Conservation (phyloP, 1,140 invertebrate genomes). For the Proctacanthus coquilletti region DNA sequence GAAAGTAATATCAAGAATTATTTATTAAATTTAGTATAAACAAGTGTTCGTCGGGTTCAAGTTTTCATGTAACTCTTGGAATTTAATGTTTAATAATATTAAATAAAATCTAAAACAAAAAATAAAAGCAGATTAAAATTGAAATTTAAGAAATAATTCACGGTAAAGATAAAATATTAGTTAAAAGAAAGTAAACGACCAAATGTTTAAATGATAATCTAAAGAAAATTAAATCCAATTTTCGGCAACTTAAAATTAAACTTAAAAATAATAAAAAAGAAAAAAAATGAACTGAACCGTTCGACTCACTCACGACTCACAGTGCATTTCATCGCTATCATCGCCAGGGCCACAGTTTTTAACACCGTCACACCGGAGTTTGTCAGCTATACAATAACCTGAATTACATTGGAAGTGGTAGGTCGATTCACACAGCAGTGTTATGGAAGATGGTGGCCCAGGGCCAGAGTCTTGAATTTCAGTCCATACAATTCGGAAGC, state of each 20-base stretch:
- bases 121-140: conserved; percentile 5
- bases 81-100: conserved; percentile 1
- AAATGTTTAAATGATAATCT: background rate
- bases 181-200: background rate
- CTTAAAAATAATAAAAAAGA: conserved; percentile 12
- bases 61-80: conserved; percentile 14
- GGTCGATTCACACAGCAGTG: conserved; percentile 27
- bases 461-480: conserved; percentile 47
- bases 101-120: conserved; percentile 7
- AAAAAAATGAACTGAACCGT: conserved; percentile 31
- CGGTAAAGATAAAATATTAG: too few species aligned
- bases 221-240: conserved; percentile 5
- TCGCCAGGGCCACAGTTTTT: conserved; percentile 69
- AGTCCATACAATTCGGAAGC: conserved; percentile 80
- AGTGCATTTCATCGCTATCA: conserved; percentile 63
- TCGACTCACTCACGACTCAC: conserved; percentile 47
- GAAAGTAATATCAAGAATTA: too few species aligned
- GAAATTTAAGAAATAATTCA: background rate
- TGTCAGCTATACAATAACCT: conserved; percentile 64
- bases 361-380: conserved; percentile 59
- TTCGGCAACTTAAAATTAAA: conserved; percentile 1
- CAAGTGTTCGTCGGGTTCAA: conserved; percentile 32
- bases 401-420: conserved; percentile 32
- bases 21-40: background rate
- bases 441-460: conserved; percentile 23